Evolutionary conservation across 2,797 vertebrate genomes (phyloP).

Genomic region (Orientallactaga sibirica): DNA sequence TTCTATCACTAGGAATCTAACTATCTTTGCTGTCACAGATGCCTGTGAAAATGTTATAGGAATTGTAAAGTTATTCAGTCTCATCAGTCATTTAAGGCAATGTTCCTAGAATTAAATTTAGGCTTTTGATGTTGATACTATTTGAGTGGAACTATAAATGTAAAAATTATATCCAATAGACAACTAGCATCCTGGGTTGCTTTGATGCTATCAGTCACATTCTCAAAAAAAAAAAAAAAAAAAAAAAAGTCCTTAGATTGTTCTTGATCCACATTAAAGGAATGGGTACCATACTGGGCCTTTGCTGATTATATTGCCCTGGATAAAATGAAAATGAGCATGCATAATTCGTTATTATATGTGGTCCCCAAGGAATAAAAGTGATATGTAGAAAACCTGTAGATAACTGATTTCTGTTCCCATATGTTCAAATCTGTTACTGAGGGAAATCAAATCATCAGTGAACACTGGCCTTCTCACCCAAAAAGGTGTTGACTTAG

Average conservation of each 20-base stretch:
- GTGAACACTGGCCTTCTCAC: neutral
- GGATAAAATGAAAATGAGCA: neutral
- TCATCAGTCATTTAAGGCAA: constrained; percentile 57
- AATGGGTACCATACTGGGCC: neutral
- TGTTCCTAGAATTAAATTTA: constrained; percentile 65
- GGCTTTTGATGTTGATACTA: constrained; percentile 40
- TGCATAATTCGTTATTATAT: neutral
- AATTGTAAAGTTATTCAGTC: constrained; percentile 64
- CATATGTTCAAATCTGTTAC: neutral
- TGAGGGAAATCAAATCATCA: neutral
- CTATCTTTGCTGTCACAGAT: constrained; percentile 31
- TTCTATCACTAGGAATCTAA: neutral
- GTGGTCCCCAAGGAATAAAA: neutral
- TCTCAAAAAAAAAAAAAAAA: neutral
- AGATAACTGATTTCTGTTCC: neutral
- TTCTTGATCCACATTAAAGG: neutral
- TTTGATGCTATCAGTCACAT: neutral
- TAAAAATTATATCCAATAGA: constrained; percentile 10
- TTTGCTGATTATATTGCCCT: neutral
- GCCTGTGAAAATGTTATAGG: constrained; percentile 54
- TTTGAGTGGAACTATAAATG: constrained; percentile 61
- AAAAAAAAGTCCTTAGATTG: neutral
- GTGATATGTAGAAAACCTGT: neutral
- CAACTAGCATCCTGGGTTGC: neutral
- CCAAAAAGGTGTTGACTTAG: neutral